These are phyloP conservation scores for Macrostomum cliftonense DNA, from an alignment of 2,888 invertebrate species.

Conservation along the genomic window DNA sequence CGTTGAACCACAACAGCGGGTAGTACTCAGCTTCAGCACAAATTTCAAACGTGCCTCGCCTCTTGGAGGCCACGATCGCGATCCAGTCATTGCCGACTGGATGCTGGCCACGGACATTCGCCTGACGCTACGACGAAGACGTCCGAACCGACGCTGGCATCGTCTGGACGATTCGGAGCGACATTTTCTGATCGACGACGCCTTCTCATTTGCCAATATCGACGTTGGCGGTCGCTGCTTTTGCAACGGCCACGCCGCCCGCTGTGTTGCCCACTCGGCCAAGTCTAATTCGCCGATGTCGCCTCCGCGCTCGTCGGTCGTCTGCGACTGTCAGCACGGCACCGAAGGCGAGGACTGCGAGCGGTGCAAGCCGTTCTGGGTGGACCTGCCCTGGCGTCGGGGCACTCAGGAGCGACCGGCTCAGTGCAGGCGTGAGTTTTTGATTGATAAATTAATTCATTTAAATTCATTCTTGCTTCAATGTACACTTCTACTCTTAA, in stretches of 20 bases:
- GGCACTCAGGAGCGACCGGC: constrained; percentile 84
- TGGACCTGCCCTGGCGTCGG: constrained; percentile 91
- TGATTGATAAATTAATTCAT: too few relatives aligned
- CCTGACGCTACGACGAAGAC: constrained; percentile 39
- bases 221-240: constrained; percentile 94
- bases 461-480: too few relatives aligned
- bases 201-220: constrained; percentile 80
- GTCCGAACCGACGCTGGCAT: too few relatives aligned
- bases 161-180: too few relatives aligned
- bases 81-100: constrained; percentile 83
- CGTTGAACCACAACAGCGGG: too few relatives aligned
- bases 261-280: too few relatives aligned
- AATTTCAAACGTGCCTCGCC: constrained; percentile 12
- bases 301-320: constrained; percentile 33
- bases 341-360: constrained; percentile 98
- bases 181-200: background rate
- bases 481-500: too few relatives aligned
- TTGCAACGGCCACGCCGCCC: constrained; percentile 93
- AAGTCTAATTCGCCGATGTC: too few relatives aligned
- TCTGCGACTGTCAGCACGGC: constrained; percentile 93
- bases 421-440: constrained; percentile 80
- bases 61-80: constrained; percentile 37
- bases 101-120: constrained; percentile 91
- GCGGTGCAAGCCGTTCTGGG: constrained; percentile 90
- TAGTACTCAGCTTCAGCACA: constrained; percentile 57